phyloP scores from a whole-genome alignment of 1,140 invertebrate species.

The Rhysida immarginata region DNA sequence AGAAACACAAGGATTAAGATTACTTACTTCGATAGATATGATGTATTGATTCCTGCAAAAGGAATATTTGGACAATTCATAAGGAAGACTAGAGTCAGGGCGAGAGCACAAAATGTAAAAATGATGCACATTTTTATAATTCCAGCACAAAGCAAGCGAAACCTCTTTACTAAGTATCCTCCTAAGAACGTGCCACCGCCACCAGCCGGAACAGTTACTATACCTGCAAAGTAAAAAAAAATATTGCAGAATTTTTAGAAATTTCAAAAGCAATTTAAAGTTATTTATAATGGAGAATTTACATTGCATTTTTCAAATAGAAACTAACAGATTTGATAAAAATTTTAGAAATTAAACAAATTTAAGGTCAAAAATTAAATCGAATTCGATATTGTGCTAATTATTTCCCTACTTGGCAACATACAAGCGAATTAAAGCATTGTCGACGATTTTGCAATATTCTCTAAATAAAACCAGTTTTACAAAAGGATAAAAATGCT shows the following conservation, averaged over 20 bases:
- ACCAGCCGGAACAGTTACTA: slow-evolving; percentile 24
- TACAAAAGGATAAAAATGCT: no score
- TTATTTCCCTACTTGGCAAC: no score
- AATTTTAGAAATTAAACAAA: no score
- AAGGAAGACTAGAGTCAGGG: slow-evolving; percentile 47
- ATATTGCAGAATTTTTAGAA: no score
- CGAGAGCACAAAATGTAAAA: slow-evolving; percentile 39
- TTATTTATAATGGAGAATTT: background rate
- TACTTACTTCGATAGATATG: no score
- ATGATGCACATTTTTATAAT: slow-evolving; percentile 57
- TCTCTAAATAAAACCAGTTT: no score
- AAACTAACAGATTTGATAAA: no score
- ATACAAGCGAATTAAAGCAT: no score
- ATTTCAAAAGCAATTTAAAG: background rate
- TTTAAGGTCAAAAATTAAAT: no score
- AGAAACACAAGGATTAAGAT: no score
- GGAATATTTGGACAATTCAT: slow-evolving; percentile 53
- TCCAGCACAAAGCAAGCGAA: slow-evolving; percentile 50
- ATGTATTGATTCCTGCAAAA: slow-evolving; percentile 51
- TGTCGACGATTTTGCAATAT: no score
- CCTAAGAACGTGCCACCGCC: slow-evolving; percentile 60
- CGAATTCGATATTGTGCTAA: no score
- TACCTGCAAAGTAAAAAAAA: slow-evolving; percentile 20
- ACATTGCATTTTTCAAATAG: slow-evolving; percentile 8
- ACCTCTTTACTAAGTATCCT: slow-evolving; percentile 58